A percentile compares a stretch with the other conserved stretches of the same genome.
Conservation (phyloP, 1,140 invertebrate genomes). For the Paralvinella palmiformis region DNA sequence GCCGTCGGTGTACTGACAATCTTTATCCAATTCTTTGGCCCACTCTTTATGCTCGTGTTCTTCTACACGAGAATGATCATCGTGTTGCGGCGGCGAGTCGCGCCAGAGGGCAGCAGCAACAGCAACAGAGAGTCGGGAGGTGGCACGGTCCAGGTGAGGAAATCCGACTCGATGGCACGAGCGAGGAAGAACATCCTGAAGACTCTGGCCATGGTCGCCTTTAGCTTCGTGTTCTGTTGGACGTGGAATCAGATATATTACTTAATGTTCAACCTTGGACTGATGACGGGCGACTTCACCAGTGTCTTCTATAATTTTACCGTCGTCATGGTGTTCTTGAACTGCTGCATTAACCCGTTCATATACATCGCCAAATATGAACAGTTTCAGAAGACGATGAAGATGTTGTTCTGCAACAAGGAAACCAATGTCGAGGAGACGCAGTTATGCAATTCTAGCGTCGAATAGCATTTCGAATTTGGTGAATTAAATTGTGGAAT, state of each 20-base stretch:
- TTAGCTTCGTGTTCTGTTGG: constrained; percentile 13
- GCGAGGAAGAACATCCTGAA: constrained; percentile 11
- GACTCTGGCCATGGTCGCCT: constrained; percentile 4
- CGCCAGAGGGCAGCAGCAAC: not conserved
- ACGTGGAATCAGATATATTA: constrained; percentile 12
- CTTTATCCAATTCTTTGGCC: constrained; percentile 14
- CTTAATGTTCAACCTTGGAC: constrained; percentile 12
- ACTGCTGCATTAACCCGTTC: constrained; percentile 21
- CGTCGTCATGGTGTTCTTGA: constrained; percentile 17
- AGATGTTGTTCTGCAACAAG: constrained; percentile 7
- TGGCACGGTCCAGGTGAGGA: not conserved
- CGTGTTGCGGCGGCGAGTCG: not conserved
- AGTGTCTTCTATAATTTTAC: constrained; percentile 14
- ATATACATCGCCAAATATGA: constrained; percentile 14
- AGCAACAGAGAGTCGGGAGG: not conserved
- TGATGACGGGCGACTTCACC: constrained; percentile 1
- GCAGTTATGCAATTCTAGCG: too few relatives aligned
- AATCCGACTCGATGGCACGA: not conserved
- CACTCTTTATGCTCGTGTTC: constrained; percentile 8
- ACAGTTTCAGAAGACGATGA: constrained; percentile 11
- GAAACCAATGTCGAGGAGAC: too few relatives aligned
- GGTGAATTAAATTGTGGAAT: too few relatives aligned
- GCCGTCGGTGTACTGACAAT: constrained; percentile 16
- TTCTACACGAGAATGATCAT: constrained; percentile 8
- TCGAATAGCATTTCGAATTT: too few relatives aligned